Evolutionary conservation across 1,140 invertebrate species (phyloP).

Genomic region (Sesamia nonagrioides): DNA sequence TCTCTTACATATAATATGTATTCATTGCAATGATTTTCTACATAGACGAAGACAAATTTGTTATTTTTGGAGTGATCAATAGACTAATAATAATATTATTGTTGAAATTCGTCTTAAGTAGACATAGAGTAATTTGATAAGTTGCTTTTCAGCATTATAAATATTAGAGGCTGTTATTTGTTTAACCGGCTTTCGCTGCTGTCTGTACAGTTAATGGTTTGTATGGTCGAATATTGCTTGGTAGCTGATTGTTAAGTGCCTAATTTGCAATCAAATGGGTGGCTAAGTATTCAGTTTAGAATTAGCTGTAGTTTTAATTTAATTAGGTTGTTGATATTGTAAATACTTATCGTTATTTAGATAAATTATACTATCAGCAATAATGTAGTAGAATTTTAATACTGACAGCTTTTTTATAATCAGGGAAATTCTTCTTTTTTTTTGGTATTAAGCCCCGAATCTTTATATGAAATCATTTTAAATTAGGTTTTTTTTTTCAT

Average conservation of each 20-base stretch:
- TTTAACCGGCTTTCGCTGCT: not conserved
- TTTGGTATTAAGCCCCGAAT: no score
- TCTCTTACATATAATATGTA: no score
- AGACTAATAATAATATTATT: no score
- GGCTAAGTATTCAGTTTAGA: not conserved
- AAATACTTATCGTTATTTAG: slow-evolving; percentile 14
- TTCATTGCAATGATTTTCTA: no score
- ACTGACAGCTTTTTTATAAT: slow-evolving; percentile 24
- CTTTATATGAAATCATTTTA: no score
- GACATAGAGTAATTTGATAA: no score
- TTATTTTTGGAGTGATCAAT: no score
- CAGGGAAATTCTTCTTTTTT: slow-evolving; percentile 28
- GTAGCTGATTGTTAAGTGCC: not conserved
- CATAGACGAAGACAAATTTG: no score
- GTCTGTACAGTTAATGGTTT: not conserved
- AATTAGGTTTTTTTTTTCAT: no score
- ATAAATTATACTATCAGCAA: not conserved
- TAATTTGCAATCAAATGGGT: not conserved
- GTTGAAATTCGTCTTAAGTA: no score
- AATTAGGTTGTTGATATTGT: slow-evolving; percentile 9
- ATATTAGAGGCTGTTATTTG: not conserved
- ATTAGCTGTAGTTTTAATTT: not conserved
- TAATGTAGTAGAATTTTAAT: slow-evolving; percentile 17
- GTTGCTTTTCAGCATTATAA: no score
- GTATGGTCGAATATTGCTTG: not conserved